Base-by-base conservation (phyloP, 2,797 vertebrate species). In the Mastacembelus armatus region DNA sequence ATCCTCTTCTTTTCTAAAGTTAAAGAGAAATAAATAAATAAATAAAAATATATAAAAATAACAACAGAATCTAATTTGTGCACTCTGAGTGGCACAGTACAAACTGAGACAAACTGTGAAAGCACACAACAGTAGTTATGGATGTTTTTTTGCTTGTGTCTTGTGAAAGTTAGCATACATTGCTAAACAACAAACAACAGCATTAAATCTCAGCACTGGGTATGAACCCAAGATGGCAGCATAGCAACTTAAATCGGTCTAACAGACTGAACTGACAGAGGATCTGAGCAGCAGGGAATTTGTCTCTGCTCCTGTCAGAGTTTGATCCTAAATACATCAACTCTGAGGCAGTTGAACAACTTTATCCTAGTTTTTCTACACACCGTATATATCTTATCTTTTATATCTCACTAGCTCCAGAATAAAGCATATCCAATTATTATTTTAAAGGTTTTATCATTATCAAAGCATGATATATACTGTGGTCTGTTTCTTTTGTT, bases 201-300 rank as follows among this genome's bases (percentile, higher is more conserved):
- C 10, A 22, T 73, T n/a, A n/a, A 59, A 52, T 16, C 2, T 51
- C 24, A 14, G 42, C 8, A 33, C 59, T 67, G 29, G 19, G 56
- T 52, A 10, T 78, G 66, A 78, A 84, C 81, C 77, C 71, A 80
- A 85, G 80, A 65, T 74, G 82, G 77, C 82, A 78, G 77, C 16
- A 78, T 56, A 71, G 56, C 40, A 50, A 72, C n/a, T 29, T 15
- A 40, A 74, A 82, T 52, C n/a, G 58, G 61, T 33, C 40, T 45
- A 19, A 29, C 15, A 59, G 39, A 58, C 33, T 58, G 48, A 77
- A 10, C 10, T 5, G 32, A 48, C 47, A 35, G 27, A 58, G 19
- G 36, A 35, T 27, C 38, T 2, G 58, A 64, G 33, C 60, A 51
- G 49, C 65, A 21, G 21, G 22, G 18, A 35, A 26, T 51, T 47